Conservation (phyloP, 2,113 vertebrate species). For the Tupaia tana region DNA sequence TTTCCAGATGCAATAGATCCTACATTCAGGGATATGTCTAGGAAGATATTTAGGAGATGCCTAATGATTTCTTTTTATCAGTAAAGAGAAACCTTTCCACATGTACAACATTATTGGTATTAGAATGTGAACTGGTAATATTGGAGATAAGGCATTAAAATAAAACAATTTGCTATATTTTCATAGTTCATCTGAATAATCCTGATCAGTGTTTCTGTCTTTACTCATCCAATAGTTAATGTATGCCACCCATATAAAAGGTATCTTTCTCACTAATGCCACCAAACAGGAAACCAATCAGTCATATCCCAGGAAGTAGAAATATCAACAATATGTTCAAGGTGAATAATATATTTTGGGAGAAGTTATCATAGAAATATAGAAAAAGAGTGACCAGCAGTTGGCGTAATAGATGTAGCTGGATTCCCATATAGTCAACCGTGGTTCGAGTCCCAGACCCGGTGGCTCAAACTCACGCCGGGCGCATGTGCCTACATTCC, state of each 20-base stretch:
- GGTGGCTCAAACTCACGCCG: too few relatives aligned
- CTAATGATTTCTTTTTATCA: not conserved
- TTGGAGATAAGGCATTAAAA: not conserved
- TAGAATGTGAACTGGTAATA: not conserved
- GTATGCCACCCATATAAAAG: too few relatives aligned
- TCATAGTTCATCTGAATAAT: not conserved
- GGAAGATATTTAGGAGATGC: not conserved
- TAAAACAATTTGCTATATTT: not conserved
- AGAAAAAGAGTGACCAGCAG: not conserved
- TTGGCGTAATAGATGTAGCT: too few relatives aligned
- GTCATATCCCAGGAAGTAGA: not conserved
- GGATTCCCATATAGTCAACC: too few relatives aligned
- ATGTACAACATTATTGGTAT: not conserved
- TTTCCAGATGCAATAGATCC: not conserved
- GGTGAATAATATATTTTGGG: not conserved
- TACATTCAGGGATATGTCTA: not conserved
- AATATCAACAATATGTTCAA: not conserved
- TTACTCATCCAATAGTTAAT: not conserved
- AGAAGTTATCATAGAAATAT: not conserved
- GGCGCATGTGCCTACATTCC: too few relatives aligned
- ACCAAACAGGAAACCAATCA: not conserved
- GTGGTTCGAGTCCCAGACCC: too few relatives aligned
- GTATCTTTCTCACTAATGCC: not conserved
- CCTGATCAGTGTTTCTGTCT: not conserved
- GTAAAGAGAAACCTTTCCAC: not conserved